These are phyloP conservation scores for Lycia hirtaria DNA, from an alignment of 2,888 invertebrate species.

Conservation along the genomic window DNA sequence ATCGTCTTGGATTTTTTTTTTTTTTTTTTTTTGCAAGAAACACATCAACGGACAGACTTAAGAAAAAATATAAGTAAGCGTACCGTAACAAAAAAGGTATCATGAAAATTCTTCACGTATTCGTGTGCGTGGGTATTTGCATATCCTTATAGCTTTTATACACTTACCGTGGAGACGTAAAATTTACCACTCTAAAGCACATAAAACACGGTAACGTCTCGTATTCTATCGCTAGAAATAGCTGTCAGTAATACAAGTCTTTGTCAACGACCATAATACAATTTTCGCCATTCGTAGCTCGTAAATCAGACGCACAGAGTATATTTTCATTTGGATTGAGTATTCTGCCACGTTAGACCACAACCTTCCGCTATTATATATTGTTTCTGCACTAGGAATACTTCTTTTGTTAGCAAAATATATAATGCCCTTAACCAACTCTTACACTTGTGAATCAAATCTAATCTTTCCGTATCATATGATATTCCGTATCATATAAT, in stretches of 20 bases:
- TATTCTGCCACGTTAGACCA: constrained; percentile 48
- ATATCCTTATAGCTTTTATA: background rate
- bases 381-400: constrained; percentile 32
- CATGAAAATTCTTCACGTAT: background rate
- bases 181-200: background rate
- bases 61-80: too few species aligned
- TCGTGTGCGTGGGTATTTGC: background rate
- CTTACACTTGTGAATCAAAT: too few species aligned
- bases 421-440: background rate
- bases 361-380: constrained; percentile 62
- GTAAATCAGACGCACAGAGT: constrained; percentile 45
- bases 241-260: constrained; percentile 59
- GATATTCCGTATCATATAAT: too few species aligned
- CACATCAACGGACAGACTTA: too few species aligned
- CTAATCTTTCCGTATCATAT: too few species aligned
- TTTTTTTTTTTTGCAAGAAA: too few species aligned
- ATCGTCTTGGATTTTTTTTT: too few species aligned
- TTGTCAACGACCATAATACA: constrained; percentile 43
- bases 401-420: background rate
- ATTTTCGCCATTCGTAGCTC: constrained; percentile 31
- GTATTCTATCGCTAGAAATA: constrained; percentile 56
- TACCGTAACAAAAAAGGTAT: too few species aligned
- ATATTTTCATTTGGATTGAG: constrained; percentile 35
- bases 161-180: background rate
- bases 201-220: constrained; percentile 44